Conservation (phyloP, 2,888 invertebrate genomes). For the Glaucopsyche alexis region DNA sequence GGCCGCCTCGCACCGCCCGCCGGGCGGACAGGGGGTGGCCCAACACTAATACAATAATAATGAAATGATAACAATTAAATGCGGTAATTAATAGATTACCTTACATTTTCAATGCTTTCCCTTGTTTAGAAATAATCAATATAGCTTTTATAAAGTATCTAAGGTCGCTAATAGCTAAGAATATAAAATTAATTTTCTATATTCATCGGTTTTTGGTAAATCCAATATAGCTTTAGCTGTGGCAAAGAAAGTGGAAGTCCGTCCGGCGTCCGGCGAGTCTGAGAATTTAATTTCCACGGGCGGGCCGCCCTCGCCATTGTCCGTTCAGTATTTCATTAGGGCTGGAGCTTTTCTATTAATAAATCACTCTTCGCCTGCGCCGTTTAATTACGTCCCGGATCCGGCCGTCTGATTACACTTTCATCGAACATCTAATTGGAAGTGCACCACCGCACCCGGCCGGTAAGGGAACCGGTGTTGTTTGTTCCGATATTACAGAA, state of each 20-base stretch:
- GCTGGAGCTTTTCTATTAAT: slow-evolving; percentile 80
- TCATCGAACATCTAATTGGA: slow-evolving; percentile 80
- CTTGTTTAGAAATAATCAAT: not conserved
- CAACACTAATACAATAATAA: slow-evolving; percentile 79
- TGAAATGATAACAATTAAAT: slow-evolving; percentile 79
- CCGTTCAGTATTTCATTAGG: slow-evolving; percentile 79
- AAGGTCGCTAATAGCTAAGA: not conserved
- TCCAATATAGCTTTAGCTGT: slow-evolving; percentile 36
- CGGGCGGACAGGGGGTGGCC: slow-evolving; percentile 62
- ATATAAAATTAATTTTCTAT: not conserved
- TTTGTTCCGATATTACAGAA: slow-evolving; percentile 73
- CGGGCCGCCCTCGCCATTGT: slow-evolving; percentile 75
- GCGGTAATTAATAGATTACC: slow-evolving; percentile 63
- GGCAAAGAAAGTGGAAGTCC: slow-evolving; percentile 66
- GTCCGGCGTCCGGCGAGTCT: slow-evolving; percentile 56
- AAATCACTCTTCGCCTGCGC: slow-evolving; percentile 79
- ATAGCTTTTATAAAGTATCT: too few species aligned
- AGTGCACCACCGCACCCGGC: slow-evolving; percentile 53
- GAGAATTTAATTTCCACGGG: slow-evolving; percentile 78
- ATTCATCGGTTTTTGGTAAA: slow-evolving; percentile 5
- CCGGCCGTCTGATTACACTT: slow-evolving; percentile 79
- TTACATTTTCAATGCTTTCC: not conserved
- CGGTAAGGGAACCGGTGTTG: slow-evolving; percentile 64
- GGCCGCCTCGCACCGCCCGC: slow-evolving; percentile 52
- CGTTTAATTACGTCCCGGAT: slow-evolving; percentile 79